These are phyloP conservation scores for Dromococcyx pavoninus DNA, from an alignment of 2,797 vertebrate species.

Conservation along the genomic window DNA sequence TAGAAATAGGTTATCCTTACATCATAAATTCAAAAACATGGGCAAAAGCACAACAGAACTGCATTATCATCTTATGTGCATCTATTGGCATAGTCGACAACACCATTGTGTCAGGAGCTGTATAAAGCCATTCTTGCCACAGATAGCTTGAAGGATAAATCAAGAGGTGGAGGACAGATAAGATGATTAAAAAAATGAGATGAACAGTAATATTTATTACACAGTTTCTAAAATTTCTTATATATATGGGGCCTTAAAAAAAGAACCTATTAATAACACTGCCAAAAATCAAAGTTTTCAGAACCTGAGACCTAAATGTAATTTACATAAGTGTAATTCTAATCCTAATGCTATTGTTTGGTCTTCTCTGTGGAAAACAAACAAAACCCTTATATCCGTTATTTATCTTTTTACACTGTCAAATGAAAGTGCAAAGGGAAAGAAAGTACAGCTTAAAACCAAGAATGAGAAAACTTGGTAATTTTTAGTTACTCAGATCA, in stretches of 20 bases:
- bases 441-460: neutral
- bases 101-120: neutral
- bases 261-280: neutral
- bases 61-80: neutral
- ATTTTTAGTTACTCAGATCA: neutral
- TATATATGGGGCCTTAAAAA: neutral
- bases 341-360: neutral
- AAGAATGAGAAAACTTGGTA: neutral
- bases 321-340: neutral
- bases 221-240: neutral
- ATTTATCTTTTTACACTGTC: neutral
- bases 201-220: neutral
- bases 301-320: neutral
- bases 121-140: neutral
- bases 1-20: neutral
- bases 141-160: neutral
- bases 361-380: neutral
- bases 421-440: neutral
- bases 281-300: neutral
- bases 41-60: neutral
- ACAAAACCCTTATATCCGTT: neutral
- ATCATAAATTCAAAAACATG: neutral
- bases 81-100: neutral
- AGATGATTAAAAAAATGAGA: neutral
- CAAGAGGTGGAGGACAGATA: neutral